Conservation (phyloP, 2,888 invertebrate species). For the Spodoptera littoralis region DNA sequence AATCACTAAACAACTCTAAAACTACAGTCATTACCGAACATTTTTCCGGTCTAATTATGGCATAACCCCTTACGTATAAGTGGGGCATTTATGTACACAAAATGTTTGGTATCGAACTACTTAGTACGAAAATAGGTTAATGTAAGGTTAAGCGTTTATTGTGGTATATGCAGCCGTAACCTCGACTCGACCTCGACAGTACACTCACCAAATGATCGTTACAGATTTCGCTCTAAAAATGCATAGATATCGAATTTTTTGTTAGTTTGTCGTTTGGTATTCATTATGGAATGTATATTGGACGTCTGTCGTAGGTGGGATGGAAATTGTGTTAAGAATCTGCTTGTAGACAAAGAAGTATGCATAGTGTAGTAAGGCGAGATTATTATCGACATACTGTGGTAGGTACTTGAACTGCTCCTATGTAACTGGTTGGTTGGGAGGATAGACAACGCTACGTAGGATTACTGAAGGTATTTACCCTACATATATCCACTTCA, state of each 20-base stretch:
- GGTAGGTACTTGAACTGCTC: too few species aligned
- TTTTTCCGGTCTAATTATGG: conserved; percentile 12
- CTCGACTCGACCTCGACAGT: conserved; percentile 22
- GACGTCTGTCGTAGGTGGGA: neutral
- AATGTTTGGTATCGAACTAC: conserved; percentile 42
- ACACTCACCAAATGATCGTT: conserved; percentile 33
- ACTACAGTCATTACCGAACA: neutral
- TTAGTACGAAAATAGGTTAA: conserved; percentile 53
- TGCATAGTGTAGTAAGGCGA: too few species aligned
- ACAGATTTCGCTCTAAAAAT: conserved; percentile 33
- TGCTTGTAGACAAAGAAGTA: too few species aligned
- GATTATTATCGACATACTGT: too few species aligned
- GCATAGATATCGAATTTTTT: conserved; percentile 17
- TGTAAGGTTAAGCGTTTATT: conserved; percentile 38
- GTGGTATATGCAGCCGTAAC: conserved; percentile 38
- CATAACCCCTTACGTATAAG: conserved; percentile 22
- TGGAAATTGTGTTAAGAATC: too few species aligned
- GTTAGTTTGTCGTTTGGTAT: conserved; percentile 4
- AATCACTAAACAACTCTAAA: conserved; percentile 8
- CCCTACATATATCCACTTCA: too few species aligned
- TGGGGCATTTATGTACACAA: conserved; percentile 27
- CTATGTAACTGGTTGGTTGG: too few species aligned
- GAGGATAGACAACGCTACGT: too few species aligned
- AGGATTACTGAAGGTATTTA: too few species aligned
- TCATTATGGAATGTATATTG: conserved; percentile 8